Evolutionary conservation across 2,888 invertebrate genomes (phyloP), one percentile per base, ranked within the genome.

Genomic region (Hypomecis atomaria): DNA sequence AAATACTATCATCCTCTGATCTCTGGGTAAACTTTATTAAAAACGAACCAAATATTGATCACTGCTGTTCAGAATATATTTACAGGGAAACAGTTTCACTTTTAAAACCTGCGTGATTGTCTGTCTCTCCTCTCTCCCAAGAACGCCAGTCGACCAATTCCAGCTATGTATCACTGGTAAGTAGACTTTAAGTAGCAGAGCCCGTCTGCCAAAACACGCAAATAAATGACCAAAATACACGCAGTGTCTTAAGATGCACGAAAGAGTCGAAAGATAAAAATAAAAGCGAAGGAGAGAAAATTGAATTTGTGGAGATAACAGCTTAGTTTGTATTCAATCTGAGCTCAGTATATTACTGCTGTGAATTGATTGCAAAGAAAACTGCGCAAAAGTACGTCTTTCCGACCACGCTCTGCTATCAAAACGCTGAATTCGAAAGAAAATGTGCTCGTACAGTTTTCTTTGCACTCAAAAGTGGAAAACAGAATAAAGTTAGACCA

Each of bases 91-190:
- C 23, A 23, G 23, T 23, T 23, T 23, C 23, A 23, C 1, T 23
- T 38, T 1, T 8, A 8, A 38, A 38, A 33, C 33, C 33, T 52
- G 9, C 50, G 50, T 52, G 50, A 38, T 13, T 52, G 34, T 4
- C 33, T n/a, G 5, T 13, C 13, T 38, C 37, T 7, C 36, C 37
- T 11, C n/a, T n/a, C n/a, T n/a, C n/a, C n/a, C n/a, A 37, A 37
- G 37, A 38, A 38, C 38, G 50, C 13, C 50, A 52, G 50, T 40
- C 13, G 36, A n/a, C 6, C 23, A 13, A 52, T 52, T 9, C 50
- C 50, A 11, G 38, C 6, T 10, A 36, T 52, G 11, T 38, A 13
- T 52, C 33, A 23, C 23, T 8, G 23, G 23, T 47, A n/a, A n/a
- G n/a, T n/a, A 23, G 47, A 23, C 23, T 47, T 33, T 23, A 45